These are phyloP conservation scores for Pygocentrus nattereri DNA, from an alignment of 2,797 vertebrate genomes.

Conservation along the genomic window DNA sequence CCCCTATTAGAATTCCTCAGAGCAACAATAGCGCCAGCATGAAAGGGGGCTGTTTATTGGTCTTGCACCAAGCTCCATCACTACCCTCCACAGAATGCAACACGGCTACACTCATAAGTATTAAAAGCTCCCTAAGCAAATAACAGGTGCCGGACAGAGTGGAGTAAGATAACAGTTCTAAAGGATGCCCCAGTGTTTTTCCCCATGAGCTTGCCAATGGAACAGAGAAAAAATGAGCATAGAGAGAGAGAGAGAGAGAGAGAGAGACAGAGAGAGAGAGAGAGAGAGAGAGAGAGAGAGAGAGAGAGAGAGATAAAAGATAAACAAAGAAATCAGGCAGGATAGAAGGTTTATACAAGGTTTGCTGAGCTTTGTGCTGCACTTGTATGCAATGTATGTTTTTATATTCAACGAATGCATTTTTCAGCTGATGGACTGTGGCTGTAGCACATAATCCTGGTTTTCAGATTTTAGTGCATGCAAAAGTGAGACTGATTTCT, in stretches of 20 bases:
- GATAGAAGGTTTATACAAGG: not conserved
- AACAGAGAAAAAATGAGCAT: constrained; percentile 17
- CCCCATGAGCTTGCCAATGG: constrained; percentile 1
- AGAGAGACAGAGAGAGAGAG: too few species aligned
- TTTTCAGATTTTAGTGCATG: constrained; percentile 16
- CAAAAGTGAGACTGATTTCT: constrained; percentile 17
- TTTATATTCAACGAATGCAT: constrained; percentile 14
- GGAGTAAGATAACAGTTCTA: constrained; percentile 42
- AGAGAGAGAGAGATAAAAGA: too few species aligned
- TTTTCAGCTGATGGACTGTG: constrained; percentile 1
- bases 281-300: not conserved
- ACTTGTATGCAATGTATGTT: not conserved
- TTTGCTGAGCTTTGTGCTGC: not conserved
- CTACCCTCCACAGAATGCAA: constrained; percentile 38
- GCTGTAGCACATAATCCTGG: constrained; percentile 11
- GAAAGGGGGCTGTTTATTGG: constrained; percentile 36
- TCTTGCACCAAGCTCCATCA: constrained; percentile 22
- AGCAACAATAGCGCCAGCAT: constrained; percentile 63
- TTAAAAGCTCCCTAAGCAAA: constrained; percentile 42
- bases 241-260: not conserved
- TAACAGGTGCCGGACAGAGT: constrained; percentile 51
- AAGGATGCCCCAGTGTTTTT: constrained; percentile 15
- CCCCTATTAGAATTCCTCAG: constrained; percentile 78
- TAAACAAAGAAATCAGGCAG: not conserved
- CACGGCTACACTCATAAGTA: constrained; percentile 28